Percentiles rank a stretch among this genome's conserved stretches.
phyloP scores from a whole-genome alignment of 2,888 invertebrate genomes.

The Alcis repandata region DNA sequence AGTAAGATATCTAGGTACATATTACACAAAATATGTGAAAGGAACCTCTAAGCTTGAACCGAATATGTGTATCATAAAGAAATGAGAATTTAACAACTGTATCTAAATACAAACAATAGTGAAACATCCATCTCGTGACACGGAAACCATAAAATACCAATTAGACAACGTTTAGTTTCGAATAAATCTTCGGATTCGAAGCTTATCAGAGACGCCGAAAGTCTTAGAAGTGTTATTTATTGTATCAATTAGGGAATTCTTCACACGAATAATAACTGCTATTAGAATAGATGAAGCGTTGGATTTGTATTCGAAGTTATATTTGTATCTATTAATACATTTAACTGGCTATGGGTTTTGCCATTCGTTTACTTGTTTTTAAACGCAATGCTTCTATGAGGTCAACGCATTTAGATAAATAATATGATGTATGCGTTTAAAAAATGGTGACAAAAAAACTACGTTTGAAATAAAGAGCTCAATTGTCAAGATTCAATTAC shows the following conservation, averaged over 20 bases:
- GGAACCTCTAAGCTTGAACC: conserved; percentile 26
- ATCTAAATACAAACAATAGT: conserved; percentile 63
- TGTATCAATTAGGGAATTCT: conserved; percentile 80
- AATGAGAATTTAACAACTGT: conserved; percentile 57
- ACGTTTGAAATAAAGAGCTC: no score
- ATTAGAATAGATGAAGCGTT: conserved; percentile 48
- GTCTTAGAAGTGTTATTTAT: conserved; percentile 73
- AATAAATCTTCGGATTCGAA: conserved; percentile 77
- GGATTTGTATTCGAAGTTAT: conserved; percentile 27
- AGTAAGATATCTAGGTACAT: neutral
- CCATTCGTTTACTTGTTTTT: neutral
- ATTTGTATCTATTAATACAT: conserved; percentile 11
- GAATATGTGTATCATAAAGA: conserved; percentile 32
- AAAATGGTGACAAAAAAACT: no score
- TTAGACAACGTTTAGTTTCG: conserved; percentile 69
- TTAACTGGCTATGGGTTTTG: neutral
- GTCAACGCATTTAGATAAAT: neutral
- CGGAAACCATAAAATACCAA: conserved; percentile 71
- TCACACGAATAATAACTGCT: conserved; percentile 69
- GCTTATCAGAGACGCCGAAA: conserved; percentile 73
- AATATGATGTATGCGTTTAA: no score
- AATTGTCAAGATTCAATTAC: no score
- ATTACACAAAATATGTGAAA: neutral
- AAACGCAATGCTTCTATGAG: neutral
- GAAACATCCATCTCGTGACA: conserved; percentile 50